phyloP scores from a whole-genome alignment of 1,140 invertebrate genomes.

The Anoplophora glabripennis region DNA sequence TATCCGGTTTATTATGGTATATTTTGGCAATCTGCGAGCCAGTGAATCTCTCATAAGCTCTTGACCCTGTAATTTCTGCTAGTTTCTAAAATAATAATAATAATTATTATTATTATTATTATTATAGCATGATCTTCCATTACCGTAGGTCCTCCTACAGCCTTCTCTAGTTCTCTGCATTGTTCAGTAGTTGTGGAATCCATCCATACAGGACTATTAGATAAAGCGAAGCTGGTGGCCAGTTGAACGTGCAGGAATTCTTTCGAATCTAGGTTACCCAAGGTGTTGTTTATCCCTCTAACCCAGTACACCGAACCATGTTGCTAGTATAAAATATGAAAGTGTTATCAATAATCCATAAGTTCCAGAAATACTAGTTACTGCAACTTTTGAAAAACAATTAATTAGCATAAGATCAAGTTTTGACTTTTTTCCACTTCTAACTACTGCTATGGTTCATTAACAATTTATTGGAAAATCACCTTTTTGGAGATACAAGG shows the following conservation, averaged over 20 bases:
- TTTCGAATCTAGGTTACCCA: conserved; percentile 66
- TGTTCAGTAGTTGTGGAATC: conserved; percentile 84
- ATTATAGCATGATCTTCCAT: conserved; percentile 10
- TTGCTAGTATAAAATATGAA: conserved; percentile 64
- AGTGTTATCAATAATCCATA: too few relatives aligned
- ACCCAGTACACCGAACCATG: conserved; percentile 96
- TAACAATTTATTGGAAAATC: too few relatives aligned
- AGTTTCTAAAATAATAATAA: conserved; percentile 59
- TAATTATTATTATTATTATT: neutral
- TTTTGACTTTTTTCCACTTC: too few relatives aligned
- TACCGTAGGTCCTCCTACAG: conserved; percentile 75
- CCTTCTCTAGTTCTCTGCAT: conserved; percentile 75
- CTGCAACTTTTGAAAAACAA: too few relatives aligned
- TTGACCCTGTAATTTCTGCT: conserved; percentile 84
- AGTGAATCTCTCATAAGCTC: conserved; percentile 92
- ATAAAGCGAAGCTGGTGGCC: conserved; percentile 70
- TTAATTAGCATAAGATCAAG: too few relatives aligned
- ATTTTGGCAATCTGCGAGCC: conserved; percentile 92
- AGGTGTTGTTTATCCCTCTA: conserved; percentile 63
- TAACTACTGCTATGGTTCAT: too few relatives aligned
- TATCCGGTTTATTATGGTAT: conserved; percentile 65
- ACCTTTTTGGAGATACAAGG: too few relatives aligned
- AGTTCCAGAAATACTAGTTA: too few relatives aligned
- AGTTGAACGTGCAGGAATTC: conserved; percentile 84
- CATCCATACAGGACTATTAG: conserved; percentile 94